Evolutionary conservation across 2,888 invertebrate genomes (phyloP), one percentile per base, ranked within the genome.

Genomic region (Erannis defoliaria): DNA sequence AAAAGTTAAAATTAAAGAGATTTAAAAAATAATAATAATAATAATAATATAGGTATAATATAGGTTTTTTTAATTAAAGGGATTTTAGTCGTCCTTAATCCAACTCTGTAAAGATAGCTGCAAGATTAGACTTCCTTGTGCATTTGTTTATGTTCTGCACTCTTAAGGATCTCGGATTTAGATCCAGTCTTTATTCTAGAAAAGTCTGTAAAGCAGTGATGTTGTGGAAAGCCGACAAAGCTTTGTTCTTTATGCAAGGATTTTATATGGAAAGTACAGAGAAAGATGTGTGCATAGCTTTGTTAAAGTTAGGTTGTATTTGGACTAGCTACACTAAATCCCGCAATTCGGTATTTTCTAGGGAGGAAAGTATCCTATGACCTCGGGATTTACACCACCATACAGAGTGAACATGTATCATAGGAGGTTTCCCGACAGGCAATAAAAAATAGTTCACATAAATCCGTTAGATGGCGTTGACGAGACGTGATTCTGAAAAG

Each of bases 121-220:
- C 49, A 42, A 50, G 60, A 55, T 54, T 49, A 50, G 33, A 50
- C 49, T 43, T 55, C 43, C 50, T 55, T 50, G 37, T 50, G 55
- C 60, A 60, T 60, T 60, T 60, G 55, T 60, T 60, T 60, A 60
- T 60, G 60, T 55, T 35, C 54, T 5, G 19, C 45, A 35, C 43
- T 51, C 38, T 33, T 40, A 54, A 40, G 18, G 46, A 42, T 21
- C 26, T n/a, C 29, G 35, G 49, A 23, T 16, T 48, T 54, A 53
- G n/a, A 23, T 37, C 40, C 40, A 46, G 49, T 12, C 19, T 35
- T 26, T 50, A 38, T 50, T 19, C 18, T 14, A 33, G 46, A 18
- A 46, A 31, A 46, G 18, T 10, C 46, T 16, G 43, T 14, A 35
- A n/a, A 29, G 16, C 29, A 4, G 6, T 12, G 10, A 46, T 6